Conservation (phyloP, 2,888 invertebrate genomes). For the Drosophila falleni region DNA sequence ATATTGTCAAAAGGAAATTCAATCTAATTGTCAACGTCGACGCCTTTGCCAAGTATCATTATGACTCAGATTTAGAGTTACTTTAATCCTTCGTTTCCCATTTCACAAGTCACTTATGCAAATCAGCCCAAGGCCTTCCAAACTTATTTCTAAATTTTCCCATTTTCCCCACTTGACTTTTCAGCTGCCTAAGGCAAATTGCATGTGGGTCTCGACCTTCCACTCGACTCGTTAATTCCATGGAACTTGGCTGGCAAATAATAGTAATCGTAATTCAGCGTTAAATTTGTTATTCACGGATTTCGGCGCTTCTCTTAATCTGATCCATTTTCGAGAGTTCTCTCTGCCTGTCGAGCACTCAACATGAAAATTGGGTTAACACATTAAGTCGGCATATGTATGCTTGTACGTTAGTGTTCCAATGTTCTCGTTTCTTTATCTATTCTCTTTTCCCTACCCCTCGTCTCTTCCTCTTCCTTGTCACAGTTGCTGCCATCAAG, state of each 20-base stretch:
- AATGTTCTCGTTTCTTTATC: conserved; percentile 24
- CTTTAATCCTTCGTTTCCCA: conserved; percentile 26
- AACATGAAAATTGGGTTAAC: conserved; percentile 75
- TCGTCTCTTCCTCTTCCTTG: conserved; percentile 17
- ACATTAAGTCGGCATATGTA: conserved; percentile 59
- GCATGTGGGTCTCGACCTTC: conserved; percentile 28
- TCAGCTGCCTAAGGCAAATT: conserved; percentile 23
- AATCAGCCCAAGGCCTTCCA: conserved; percentile 46
- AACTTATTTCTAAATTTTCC: conserved; percentile 19
- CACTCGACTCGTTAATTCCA: conserved; percentile 38
- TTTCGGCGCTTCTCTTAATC: conserved; percentile 47
- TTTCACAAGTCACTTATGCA: conserved; percentile 60
- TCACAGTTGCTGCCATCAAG: conserved; percentile 49
- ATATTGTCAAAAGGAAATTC: conserved; percentile 21
- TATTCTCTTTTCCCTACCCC: not conserved
- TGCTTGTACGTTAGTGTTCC: conserved; percentile 22
- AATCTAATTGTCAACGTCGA: conserved; percentile 26
- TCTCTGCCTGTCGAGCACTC: conserved; percentile 30
- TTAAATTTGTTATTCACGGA: conserved; percentile 55
- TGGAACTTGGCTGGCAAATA: conserved; percentile 21
- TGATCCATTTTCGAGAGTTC: conserved; percentile 30
- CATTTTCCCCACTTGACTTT: conserved; percentile 35
- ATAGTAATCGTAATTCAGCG: conserved; percentile 54
- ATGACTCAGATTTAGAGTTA: not conserved
- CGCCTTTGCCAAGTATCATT: conserved; percentile 12